phyloP scores from a whole-genome alignment of 2,113 vertebrate genomes.

The Mustela nigripes region DNA sequence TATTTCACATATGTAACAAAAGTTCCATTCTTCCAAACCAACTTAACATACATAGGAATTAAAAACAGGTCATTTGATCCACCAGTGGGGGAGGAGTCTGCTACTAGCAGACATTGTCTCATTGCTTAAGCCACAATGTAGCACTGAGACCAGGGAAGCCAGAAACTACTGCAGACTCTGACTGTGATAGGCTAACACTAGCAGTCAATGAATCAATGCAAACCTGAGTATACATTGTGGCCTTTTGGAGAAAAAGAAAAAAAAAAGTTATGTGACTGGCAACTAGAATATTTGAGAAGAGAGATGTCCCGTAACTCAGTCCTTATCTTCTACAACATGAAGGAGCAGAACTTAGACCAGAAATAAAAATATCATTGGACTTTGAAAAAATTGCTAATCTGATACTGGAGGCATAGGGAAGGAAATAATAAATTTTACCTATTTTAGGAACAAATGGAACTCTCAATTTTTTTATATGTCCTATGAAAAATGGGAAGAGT shows the following conservation, averaged over 20 bases:
- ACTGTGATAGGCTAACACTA: neutral
- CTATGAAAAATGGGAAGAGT: neutral
- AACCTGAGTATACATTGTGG: neutral
- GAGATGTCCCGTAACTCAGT: rapidly evolving
- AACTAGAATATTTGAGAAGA: neutral
- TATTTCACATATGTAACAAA: neutral
- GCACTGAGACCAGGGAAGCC: neutral
- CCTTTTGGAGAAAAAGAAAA: neutral
- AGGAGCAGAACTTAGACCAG: neutral
- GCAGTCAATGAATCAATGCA: neutral
- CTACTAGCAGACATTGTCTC: neutral
- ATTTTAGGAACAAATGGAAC: neutral
- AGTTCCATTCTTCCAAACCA: neutral
- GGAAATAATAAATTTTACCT: neutral
- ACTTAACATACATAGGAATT: neutral
- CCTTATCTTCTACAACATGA: neutral
- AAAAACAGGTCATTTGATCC: neutral
- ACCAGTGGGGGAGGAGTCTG: neutral
- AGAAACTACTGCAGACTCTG: neutral
- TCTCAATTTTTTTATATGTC: neutral
- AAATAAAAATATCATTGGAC: neutral
- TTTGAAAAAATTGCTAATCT: neutral
- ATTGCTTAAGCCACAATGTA: neutral
- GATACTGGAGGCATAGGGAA: neutral
- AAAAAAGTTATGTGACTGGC: neutral